Conservation (phyloP, 2,888 invertebrate species). For the Ecliptopera silaceata region DNA sequence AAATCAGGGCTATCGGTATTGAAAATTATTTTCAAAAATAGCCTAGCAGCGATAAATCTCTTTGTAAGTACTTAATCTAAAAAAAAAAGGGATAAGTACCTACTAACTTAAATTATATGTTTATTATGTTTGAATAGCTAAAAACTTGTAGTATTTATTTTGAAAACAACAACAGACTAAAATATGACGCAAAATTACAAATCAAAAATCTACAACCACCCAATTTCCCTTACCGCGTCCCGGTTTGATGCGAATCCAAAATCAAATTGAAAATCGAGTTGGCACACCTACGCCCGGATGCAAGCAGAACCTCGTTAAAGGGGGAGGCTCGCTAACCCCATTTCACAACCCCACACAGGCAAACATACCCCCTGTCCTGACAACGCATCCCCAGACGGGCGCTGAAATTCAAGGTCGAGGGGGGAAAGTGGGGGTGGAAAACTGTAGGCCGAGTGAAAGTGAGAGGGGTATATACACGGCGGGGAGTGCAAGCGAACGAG, state of each 20-base stretch:
- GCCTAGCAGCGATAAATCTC: too few species aligned
- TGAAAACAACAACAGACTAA: not conserved
- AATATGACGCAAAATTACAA: conserved; percentile 24
- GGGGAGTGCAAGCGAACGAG: conserved; percentile 78
- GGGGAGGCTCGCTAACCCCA: conserved; percentile 66
- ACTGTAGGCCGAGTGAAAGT: conserved; percentile 27
- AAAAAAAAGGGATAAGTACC: not conserved
- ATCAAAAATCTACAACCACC: conserved; percentile 31
- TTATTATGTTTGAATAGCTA: too few species aligned
- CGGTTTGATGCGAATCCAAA: conserved; percentile 56
- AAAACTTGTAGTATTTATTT: not conserved
- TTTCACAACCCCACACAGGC: conserved; percentile 46
- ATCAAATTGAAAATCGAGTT: conserved; percentile 70
- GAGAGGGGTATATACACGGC: conserved; percentile 63
- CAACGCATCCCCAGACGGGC: conserved; percentile 63
- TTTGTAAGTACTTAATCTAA: too few species aligned
- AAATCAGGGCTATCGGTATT: too few species aligned
- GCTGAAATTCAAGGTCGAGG: conserved; percentile 78
- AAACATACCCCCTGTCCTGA: conserved; percentile 49
- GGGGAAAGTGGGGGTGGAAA: conserved; percentile 49
- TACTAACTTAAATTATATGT: too few species aligned
- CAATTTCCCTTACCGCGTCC: conserved; percentile 45
- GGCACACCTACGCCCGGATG: conserved; percentile 67
- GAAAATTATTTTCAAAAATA: too few species aligned
- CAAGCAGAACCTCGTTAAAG: conserved; percentile 73